phyloP scores from a whole-genome alignment of 2,888 invertebrate genomes.

The Torymus auratus region DNA sequence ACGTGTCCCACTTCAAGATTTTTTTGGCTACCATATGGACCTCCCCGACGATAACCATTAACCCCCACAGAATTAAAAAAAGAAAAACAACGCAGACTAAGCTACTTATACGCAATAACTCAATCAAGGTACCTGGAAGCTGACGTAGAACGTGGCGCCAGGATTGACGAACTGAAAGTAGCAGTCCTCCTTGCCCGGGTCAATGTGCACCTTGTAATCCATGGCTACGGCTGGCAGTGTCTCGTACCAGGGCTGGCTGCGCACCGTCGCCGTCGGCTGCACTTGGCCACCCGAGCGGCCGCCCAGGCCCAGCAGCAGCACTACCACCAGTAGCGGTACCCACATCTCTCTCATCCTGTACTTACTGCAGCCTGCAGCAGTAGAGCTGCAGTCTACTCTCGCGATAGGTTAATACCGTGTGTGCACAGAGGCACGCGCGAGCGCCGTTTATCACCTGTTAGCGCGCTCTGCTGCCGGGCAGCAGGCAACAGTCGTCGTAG shows the following conservation, averaged over 20 bases:
- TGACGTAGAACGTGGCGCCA: slow-evolving; percentile 94
- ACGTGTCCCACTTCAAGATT: slow-evolving; percentile 20
- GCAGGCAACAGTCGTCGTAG: no score
- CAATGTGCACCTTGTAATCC: slow-evolving; percentile 97
- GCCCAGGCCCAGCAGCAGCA: slow-evolving; percentile 62
- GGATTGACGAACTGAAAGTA: slow-evolving; percentile 95
- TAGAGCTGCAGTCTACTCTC: no score
- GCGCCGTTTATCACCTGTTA: no score
- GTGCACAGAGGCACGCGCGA: no score
- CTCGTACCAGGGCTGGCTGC: slow-evolving; percentile 88
- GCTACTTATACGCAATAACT: not conserved
- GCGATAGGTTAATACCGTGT: no score
- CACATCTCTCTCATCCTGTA: no score
- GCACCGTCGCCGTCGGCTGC: slow-evolving; percentile 66
- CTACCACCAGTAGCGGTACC: slow-evolving; percentile 66
- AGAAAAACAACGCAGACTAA: no score
- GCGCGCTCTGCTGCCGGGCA: no score
- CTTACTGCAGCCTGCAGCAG: no score
- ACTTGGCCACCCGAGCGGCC: not conserved
- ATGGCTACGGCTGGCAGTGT: slow-evolving; percentile 93
- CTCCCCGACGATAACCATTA: no score
- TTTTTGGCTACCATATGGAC: no score
- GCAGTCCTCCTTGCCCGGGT: slow-evolving; percentile 96
- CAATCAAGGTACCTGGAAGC: slow-evolving; percentile 86
- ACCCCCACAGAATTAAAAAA: not conserved